Conservation (phyloP, 2,113 vertebrate genomes). For the Chloropsis cyanopogon region DNA sequence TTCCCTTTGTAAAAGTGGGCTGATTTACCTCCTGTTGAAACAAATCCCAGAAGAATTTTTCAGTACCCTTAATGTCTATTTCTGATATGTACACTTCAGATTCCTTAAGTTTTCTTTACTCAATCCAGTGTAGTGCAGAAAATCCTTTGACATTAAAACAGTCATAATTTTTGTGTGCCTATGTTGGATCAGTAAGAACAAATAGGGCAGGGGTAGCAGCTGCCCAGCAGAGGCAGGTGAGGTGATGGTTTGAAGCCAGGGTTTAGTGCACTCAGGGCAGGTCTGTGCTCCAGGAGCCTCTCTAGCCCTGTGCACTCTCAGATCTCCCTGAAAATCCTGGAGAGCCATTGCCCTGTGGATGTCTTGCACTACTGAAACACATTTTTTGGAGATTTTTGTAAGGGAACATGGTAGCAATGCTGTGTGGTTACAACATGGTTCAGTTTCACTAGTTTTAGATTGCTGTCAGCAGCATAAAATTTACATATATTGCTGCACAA, state of each 20-base stretch:
- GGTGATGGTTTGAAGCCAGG: background rate
- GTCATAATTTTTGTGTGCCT: fast-evolving
- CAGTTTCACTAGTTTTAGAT: background rate
- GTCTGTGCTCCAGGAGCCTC: background rate
- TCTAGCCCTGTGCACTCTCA: background rate
- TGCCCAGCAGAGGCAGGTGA: background rate
- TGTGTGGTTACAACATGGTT: background rate
- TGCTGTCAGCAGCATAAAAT: slow-evolving; percentile 11
- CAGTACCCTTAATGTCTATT: background rate
- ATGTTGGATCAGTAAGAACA: background rate
- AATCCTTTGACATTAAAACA: background rate
- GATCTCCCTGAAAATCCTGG: background rate
- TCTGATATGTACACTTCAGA: background rate
- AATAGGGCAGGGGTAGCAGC: background rate
- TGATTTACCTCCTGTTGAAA: background rate
- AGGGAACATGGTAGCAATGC: background rate
- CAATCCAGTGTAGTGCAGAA: background rate
- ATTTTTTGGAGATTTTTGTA: background rate
- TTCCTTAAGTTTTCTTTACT: background rate
- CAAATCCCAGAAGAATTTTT: background rate
- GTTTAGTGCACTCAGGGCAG: background rate
- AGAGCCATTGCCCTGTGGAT: background rate
- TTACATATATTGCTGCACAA: background rate
- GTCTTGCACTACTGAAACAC: background rate
- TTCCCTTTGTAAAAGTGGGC: background rate